These are phyloP conservation scores for Pseudobourletiella spinata DNA, from an alignment of 1,140 invertebrate species.

Conservation along the genomic window DNA sequence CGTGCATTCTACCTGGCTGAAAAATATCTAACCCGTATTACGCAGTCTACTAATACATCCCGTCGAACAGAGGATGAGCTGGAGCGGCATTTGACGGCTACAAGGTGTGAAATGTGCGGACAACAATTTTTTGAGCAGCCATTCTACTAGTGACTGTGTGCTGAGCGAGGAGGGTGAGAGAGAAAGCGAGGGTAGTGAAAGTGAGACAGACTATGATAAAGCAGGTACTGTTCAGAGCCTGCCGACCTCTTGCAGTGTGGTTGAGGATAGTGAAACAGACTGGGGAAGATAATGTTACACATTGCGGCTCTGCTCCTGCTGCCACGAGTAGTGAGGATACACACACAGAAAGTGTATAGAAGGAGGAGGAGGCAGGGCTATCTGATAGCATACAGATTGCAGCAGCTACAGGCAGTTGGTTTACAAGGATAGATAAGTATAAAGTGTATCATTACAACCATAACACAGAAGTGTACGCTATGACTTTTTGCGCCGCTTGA, in stretches of 20 bases:
- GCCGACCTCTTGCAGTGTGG: too few species aligned
- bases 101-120: background rate
- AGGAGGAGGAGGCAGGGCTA: background rate
- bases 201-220: background rate
- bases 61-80: background rate
- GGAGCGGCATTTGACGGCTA: background rate
- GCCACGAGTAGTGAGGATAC: background rate
- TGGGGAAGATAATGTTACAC: too few species aligned
- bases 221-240: too few species aligned
- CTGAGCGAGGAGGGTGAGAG: too few species aligned
- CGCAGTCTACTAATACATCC: background rate
- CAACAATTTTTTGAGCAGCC: too few species aligned
- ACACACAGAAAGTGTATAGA: background rate
- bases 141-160: too few species aligned
- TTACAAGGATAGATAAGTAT: background rate
- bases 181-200: too few species aligned
- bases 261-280: background rate
- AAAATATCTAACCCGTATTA: background rate
- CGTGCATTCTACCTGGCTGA: background rate
- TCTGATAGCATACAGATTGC: background rate
- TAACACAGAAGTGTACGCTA: background rate
- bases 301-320: too few species aligned
- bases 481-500: background rate
- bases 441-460: background rate
- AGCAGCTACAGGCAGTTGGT: too few species aligned